These are phyloP conservation scores for Stegophylla sp. DNA, from an alignment of 2,888 invertebrate species.

Conservation along the genomic window DNA sequence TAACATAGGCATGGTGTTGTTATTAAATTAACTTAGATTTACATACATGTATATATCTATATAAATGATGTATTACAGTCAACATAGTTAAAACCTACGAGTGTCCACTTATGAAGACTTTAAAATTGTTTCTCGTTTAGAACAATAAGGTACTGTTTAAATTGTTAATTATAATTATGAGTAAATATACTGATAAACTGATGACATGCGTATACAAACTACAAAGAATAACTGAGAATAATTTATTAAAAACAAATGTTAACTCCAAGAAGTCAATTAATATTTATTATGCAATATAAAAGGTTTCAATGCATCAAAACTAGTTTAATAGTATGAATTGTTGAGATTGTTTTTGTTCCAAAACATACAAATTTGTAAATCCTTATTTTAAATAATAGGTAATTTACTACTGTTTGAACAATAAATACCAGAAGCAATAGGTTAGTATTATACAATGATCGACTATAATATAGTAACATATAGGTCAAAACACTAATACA, in stretches of 20 bases:
- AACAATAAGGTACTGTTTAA: not conserved
- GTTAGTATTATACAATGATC: too few species aligned
- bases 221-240: not conserved
- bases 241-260: slow-evolving; percentile 22
- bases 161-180: slow-evolving; percentile 6
- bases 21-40: slow-evolving; percentile 3
- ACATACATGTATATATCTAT: not conserved
- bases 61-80: not conserved
- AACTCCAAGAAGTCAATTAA: slow-evolving; percentile 22
- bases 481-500: too few species aligned
- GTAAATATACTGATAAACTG: slow-evolving; percentile 18
- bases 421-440: too few species aligned
- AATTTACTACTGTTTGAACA: not conserved
- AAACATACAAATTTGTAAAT: not conserved
- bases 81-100: not conserved
- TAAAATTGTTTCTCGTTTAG: not conserved
- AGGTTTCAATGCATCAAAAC: slow-evolving; percentile 27
- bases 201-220: not conserved
- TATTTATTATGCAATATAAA: slow-evolving; percentile 4
- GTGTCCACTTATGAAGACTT: not conserved
- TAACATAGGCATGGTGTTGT: not conserved
- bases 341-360: too few species aligned
- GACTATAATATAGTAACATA: too few species aligned
- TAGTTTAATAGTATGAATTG: not conserved
- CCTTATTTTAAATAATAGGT: not conserved